Evolutionary conservation across 2,888 invertebrate genomes (phyloP).

Genomic region (Xestia sexstrigata): DNA sequence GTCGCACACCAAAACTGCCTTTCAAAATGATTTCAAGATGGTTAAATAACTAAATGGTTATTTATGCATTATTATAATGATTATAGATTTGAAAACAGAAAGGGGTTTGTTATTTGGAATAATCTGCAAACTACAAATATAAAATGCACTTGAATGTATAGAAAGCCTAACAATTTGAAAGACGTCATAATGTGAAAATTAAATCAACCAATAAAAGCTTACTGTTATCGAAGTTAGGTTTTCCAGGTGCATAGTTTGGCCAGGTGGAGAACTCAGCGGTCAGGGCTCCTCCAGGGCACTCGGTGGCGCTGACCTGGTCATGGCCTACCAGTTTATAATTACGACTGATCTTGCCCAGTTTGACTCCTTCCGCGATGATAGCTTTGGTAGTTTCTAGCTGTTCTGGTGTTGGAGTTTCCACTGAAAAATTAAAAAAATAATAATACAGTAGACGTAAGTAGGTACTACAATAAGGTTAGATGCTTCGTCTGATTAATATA

Average conservation of each 20-base stretch:
- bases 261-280: constrained; percentile 91
- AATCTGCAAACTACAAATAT: neutral
- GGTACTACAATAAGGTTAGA: too few species aligned
- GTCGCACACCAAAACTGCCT: neutral
- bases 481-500: too few species aligned
- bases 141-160: too few species aligned
- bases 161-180: neutral
- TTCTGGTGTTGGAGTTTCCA: constrained; percentile 88
- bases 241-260: constrained; percentile 85
- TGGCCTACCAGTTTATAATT: constrained; percentile 92
- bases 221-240: constrained; percentile 37
- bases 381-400: constrained; percentile 90
- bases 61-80: neutral
- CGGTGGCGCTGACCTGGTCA: constrained; percentile 87
- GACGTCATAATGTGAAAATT: constrained; percentile 40
- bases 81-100: neutral
- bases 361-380: constrained; percentile 91
- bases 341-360: constrained; percentile 88
- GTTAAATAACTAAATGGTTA: neutral
- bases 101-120: neutral
- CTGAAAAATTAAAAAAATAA: constrained; percentile 75
- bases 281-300: constrained; percentile 92
- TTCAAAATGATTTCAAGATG: neutral
- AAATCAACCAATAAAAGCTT: constrained; percentile 14
- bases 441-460: too few species aligned